These are phyloP conservation scores for Megaleporinus macrocephalus DNA, from an alignment of 2,113 vertebrate genomes.

Conservation along the genomic window DNA sequence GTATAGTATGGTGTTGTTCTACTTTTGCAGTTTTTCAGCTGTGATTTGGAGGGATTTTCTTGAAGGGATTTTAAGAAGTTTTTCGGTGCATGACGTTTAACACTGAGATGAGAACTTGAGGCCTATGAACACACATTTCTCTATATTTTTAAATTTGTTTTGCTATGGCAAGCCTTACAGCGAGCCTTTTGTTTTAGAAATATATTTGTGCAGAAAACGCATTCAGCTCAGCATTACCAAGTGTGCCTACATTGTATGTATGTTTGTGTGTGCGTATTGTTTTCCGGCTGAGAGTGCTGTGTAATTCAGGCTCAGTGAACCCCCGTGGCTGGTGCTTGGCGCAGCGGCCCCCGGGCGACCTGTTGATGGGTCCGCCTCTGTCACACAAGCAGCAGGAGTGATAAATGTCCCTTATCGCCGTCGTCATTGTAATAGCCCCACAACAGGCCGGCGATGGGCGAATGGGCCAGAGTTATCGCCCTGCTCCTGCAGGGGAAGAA, in stretches of 20 bases:
- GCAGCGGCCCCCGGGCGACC: conserved; percentile 69
- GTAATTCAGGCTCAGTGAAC: conserved; percentile 63
- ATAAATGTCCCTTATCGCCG: conserved; percentile 84
- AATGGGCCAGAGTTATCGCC: conserved; percentile 80
- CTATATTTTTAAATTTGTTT: too few species aligned
- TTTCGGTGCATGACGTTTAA: too few species aligned
- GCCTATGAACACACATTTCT: too few species aligned
- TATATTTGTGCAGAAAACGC: too few species aligned
- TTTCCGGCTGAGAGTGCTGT: conserved; percentile 52
- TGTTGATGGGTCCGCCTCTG: conserved; percentile 80
- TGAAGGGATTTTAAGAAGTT: too few species aligned
- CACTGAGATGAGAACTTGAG: too few species aligned
- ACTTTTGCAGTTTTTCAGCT: too few species aligned
- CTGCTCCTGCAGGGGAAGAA: conserved; percentile 78
- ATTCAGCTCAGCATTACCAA: not conserved
- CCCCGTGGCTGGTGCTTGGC: conserved; percentile 44
- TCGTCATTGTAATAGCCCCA: conserved; percentile 85
- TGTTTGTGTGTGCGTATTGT: conserved; percentile 48
- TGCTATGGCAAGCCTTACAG: too few species aligned
- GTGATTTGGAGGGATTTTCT: too few species aligned
- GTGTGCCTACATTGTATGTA: not conserved
- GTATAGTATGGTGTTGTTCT: too few species aligned
- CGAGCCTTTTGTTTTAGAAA: too few species aligned
- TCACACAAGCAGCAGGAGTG: conserved; percentile 74
- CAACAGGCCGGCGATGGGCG: conserved; percentile 77